Percentiles rank a stretch among this genome's conserved stretches.
Conservation (phyloP, 1,140 invertebrate species). For the Drosophila takahashii region DNA sequence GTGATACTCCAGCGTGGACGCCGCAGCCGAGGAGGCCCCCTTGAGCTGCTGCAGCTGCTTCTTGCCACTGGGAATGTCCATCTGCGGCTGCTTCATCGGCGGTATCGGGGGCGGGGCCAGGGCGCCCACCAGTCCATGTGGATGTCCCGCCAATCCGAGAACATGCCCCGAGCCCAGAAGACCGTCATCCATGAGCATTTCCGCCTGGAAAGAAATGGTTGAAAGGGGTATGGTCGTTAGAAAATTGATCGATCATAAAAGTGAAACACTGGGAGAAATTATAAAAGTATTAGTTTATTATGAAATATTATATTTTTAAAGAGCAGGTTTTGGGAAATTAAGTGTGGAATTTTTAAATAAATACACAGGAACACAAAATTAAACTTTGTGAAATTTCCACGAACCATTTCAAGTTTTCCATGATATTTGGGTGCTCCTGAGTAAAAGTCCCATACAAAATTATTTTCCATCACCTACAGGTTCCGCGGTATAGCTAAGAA, state of each 20-base stretch:
- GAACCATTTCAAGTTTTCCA: too few relatives aligned
- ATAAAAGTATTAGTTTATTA: too few relatives aligned
- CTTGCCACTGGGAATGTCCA: slow-evolving; percentile 86
- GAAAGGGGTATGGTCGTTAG: slow-evolving; percentile 10
- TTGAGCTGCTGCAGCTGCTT: slow-evolving; percentile 59
- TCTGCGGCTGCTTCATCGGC: slow-evolving; percentile 84
- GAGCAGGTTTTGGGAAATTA: too few relatives aligned
- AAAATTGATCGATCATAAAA: slow-evolving; percentile 55
- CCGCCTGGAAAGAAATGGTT: slow-evolving; percentile 54
- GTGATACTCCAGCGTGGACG: slow-evolving; percentile 53
- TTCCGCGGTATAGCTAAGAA: too few relatives aligned
- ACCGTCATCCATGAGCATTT: slow-evolving; percentile 69
- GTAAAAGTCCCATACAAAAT: too few relatives aligned
- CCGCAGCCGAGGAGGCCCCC: slow-evolving; percentile 15
- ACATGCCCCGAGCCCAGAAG: slow-evolving; percentile 20
- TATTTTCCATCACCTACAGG: too few relatives aligned
- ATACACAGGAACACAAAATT: too few relatives aligned
- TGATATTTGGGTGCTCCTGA: too few relatives aligned
- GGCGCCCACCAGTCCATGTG: slow-evolving; percentile 46
- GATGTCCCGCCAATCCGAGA: slow-evolving; percentile 34
- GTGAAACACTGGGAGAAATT: neutral
- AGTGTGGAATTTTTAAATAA: too few relatives aligned
- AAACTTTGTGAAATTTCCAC: too few relatives aligned
- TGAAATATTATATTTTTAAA: too few relatives aligned
- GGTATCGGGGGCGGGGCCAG: slow-evolving; percentile 52